phyloP scores from a whole-genome alignment of 2,888 invertebrate genomes.

The Limnephilus lunatus region DNA sequence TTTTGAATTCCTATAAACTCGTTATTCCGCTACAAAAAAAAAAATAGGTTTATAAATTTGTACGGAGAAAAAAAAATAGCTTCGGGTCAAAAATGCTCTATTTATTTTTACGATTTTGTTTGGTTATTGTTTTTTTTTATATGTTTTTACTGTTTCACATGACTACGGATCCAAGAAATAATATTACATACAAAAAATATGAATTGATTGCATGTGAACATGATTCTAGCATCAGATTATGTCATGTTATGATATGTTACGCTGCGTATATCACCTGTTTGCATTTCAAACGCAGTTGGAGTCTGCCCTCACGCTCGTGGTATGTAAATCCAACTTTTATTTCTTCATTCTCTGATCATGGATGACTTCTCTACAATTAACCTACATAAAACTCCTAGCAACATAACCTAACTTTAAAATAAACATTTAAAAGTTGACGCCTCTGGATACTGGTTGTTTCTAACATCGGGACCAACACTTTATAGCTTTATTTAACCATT shows the following conservation, averaged over 20 bases:
- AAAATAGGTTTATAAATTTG: not conserved
- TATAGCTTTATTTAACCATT: not conserved
- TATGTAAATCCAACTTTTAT: constrained; percentile 23
- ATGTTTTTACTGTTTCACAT: not conserved
- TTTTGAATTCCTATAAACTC: not conserved
- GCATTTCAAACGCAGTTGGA: not conserved
- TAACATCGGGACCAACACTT: not conserved
- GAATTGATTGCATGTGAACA: not conserved
- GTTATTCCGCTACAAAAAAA: not conserved
- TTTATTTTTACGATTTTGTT: not conserved
- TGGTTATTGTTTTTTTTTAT: constrained; percentile 8
- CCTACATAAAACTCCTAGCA: not conserved
- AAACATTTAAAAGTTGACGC: not conserved
- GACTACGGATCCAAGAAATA: constrained; percentile 48
- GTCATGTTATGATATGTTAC: not conserved
- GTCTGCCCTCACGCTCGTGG: not conserved
- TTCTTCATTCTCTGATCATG: not conserved
- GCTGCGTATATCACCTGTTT: constrained; percentile 7
- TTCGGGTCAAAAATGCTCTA: not conserved
- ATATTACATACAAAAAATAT: not conserved
- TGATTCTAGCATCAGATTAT: not conserved
- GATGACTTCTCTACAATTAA: not conserved
- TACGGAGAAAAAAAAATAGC: not conserved
- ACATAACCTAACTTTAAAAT: not conserved
- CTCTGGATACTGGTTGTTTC: not conserved